phyloP scores from a whole-genome alignment of 2,113 vertebrate species.

The Entosphenus tridentatus region DNA sequence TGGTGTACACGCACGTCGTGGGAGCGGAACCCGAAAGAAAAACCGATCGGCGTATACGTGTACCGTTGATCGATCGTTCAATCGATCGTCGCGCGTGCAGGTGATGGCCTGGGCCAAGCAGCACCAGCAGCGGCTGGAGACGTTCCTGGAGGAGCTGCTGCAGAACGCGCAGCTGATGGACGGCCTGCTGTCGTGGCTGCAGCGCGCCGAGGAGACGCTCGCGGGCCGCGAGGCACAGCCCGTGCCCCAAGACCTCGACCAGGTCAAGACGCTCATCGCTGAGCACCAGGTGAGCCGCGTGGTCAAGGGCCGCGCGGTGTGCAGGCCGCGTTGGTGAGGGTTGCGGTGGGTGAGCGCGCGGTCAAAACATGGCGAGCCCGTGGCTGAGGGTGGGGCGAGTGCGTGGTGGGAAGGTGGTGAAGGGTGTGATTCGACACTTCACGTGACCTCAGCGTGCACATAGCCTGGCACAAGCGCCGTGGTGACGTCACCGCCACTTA shows the following conservation, averaged over 20 bases:
- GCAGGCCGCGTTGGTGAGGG: too few species aligned
- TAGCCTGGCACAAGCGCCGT: too few species aligned
- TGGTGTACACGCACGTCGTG: too few species aligned
- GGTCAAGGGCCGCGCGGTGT: background rate
- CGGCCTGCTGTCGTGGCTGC: conserved; percentile 78
- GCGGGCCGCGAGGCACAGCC: conserved; percentile 66
- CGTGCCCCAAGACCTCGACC: conserved; percentile 64
- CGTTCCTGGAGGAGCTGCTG: conserved; percentile 52
- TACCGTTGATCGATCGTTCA: too few species aligned
- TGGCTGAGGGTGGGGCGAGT: too few species aligned
- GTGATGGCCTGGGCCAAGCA: conserved; percentile 90
- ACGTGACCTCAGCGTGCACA: too few species aligned
- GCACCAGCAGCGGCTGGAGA: conserved; percentile 76
- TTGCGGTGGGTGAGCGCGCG: background rate
- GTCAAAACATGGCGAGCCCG: too few species aligned
- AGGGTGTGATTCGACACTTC: too few species aligned
- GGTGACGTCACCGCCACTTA: too few species aligned
- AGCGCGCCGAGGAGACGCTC: conserved; percentile 74
- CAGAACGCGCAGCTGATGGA: conserved; percentile 75
- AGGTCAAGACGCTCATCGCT: conserved; percentile 60
- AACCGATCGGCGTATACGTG: too few species aligned
- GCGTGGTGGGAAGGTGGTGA: too few species aligned
- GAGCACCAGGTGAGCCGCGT: conserved; percentile 55
- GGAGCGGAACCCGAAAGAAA: too few species aligned
- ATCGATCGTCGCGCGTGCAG: conserved; percentile 18